Percentiles rank a stretch among this genome's conserved stretches.
Evolutionary conservation across 1,140 invertebrate genomes (phyloP).

Genomic region (Nylanderia fulva): DNA sequence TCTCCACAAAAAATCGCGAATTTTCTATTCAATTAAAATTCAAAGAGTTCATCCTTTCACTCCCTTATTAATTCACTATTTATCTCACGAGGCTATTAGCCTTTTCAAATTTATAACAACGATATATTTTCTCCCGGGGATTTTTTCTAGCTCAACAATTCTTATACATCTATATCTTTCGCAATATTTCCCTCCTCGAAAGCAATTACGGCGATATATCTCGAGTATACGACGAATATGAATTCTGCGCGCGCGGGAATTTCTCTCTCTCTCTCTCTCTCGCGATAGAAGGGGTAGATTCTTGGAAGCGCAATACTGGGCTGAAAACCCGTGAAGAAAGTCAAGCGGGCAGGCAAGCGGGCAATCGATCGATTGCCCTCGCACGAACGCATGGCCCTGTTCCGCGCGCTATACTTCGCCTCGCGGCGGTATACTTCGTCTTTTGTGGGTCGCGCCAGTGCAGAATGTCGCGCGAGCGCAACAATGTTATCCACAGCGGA

Average conservation of each 20-base stretch:
- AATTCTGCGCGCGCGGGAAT: constrained; percentile 21
- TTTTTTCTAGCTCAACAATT: not conserved
- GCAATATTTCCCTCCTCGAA: not conserved
- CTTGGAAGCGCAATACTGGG: constrained; percentile 50
- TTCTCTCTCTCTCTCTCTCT: too few species aligned
- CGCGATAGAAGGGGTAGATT: constrained; percentile 11
- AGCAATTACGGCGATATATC: not conserved
- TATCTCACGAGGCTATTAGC: not conserved
- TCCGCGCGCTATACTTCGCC: constrained; percentile 66
- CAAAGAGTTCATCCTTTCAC: not conserved
- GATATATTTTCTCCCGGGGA: not conserved
- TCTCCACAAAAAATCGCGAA: not conserved
- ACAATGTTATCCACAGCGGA: constrained; percentile 43
- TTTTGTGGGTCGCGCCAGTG: constrained; percentile 70
- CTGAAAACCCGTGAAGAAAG: constrained; percentile 59
- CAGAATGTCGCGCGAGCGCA: constrained; percentile 58
- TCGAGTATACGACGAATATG: not conserved
- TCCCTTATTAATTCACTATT: not conserved
- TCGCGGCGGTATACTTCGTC: constrained; percentile 66
- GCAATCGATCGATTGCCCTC: constrained; percentile 75
- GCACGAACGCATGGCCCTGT: constrained; percentile 74
- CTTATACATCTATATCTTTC: not conserved
- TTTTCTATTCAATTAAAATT: not conserved
- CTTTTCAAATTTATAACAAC: constrained; percentile 4
- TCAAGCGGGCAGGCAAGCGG: constrained; percentile 66